Base-by-base conservation (phyloP, 2,113 vertebrate genomes). In the Ciconia boyciana region DNA sequence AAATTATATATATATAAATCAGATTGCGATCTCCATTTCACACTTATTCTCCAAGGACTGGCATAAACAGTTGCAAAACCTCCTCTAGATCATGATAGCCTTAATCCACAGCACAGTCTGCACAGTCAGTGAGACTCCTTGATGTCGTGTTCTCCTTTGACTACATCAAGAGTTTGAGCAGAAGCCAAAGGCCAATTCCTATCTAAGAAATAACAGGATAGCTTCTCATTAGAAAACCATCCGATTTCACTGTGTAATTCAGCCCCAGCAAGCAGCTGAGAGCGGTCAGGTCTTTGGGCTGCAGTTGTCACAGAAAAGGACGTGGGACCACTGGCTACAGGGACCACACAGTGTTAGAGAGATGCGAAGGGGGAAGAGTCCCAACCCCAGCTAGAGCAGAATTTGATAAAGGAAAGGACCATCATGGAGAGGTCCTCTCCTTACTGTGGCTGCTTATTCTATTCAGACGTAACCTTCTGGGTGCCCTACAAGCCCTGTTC, bases 331-430 rank as follows among this genome's bases (percentile, higher is more conserved):
- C 20, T 29, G 32, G 36, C 44, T 89, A 25, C 4, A 13, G 62
- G 62, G 54, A 69, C 19, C 10, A 32, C 41, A 7, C 0, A 0
- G 3, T 7, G 3, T 6, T 19, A 14, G 2, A 15, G n/a, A 39
- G 31, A 62, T 10, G 5, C 0, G 0, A 57, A 41, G 22, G 3
- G 18, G 7, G 10, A 91, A n/a, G 54, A 1, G 0, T 16, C 54
- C 48, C 66, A 29, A 34, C 9, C 13, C 22, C 25, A 39, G 24
- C 8, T 10, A 44, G 19, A 0, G 0, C 20, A 21, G 31, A 68
- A 49, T 54, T 54, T 24, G 18, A 20, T 7, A 31, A 16, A 66
- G 77, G 43, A 31, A 17, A 75, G 29, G 14, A 36, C 39, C 43
- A 14, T 11, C 11, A 2, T 0, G 7, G 15, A 72, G 11, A 76